Conservation (phyloP, 2,113 vertebrate genomes). For the Myrmecobius fasciatus region DNA sequence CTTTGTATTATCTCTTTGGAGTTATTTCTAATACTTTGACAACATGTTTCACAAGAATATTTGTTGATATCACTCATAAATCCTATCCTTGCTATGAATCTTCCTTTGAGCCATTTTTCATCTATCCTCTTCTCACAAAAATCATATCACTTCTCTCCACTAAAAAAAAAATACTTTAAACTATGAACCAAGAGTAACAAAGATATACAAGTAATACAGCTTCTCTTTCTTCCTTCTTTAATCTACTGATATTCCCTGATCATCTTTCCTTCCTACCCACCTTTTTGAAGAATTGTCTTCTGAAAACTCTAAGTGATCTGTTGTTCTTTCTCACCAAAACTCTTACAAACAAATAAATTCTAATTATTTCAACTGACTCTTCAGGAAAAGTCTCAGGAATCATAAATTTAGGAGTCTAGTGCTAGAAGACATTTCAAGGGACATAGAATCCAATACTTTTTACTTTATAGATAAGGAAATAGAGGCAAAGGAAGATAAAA, state of each 20-base stretch:
- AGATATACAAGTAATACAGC: neutral
- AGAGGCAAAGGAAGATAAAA: neutral
- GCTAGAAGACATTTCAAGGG: neutral
- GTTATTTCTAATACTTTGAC: neutral
- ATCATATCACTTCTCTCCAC: neutral
- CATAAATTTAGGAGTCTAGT: neutral
- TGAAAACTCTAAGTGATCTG: neutral
- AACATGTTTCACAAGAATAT: neutral
- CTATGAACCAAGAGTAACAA: neutral
- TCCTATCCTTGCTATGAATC: neutral
- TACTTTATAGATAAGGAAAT: neutral
- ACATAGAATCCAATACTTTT: neutral
- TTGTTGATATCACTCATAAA: neutral
- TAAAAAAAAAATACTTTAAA: neutral
- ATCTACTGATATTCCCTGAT: neutral
- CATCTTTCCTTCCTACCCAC: neutral
- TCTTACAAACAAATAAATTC: neutral
- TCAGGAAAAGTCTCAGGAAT: neutral
- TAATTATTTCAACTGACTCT: neutral
- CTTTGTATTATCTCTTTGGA: neutral
- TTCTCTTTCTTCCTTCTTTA: neutral
- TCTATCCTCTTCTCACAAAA: neutral
- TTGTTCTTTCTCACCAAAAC: neutral
- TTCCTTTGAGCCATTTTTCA: neutral
- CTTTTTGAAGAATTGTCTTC: neutral